Base-by-base conservation (phyloP, 1,140 invertebrate genomes). In the Venturia canescens region DNA sequence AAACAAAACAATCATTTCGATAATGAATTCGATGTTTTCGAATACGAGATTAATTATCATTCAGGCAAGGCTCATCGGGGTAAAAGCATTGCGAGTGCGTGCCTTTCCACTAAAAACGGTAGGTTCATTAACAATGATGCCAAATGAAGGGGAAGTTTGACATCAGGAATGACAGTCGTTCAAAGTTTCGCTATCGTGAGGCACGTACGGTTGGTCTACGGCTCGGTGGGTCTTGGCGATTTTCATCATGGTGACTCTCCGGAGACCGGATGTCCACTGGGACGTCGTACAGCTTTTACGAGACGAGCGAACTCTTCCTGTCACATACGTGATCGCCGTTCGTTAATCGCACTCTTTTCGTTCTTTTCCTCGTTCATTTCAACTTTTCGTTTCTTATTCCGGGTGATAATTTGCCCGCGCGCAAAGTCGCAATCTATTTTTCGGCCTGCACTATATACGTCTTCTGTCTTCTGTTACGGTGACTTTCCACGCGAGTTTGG, bases 281-380 rank as follows among this genome's bases (percentile, higher is more conserved):
- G 69, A 48, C 31, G 50, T 50, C 27, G 50, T 77, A 44, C 13
- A 80, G 69, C 77, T 60, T 63, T 79, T 83, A 81, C 80, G 82
- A 84, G 76, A 86, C 84, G 82, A 82, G 85, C 84, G 74, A 88
- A 86, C 83, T 84, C 84, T 86, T 87, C 83, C 85, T 81, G 86
- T 78, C 63, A 72, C 26, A 79, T 48, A 75, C 77, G 71, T 29
- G 26, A 26, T 71, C 60, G 23, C 48, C 11, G 78, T 80, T 70
- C 29, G n/a, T 60, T 38, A 38, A 26, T 44, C 21, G 6, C 66
- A 13, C 27, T 34, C 67, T 71, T 57, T 26, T 26, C 44, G 5
- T 27, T 78, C 44, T 53, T 0, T 44, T 5, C 44, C n/a, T 27
- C 26, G 16, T 48, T 53, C 44, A 23, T 7, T 71, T 18, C 21